These are phyloP conservation scores for Lasioglossum figueresi DNA, from an alignment of 2,888 invertebrate genomes.

Conservation along the genomic window DNA sequence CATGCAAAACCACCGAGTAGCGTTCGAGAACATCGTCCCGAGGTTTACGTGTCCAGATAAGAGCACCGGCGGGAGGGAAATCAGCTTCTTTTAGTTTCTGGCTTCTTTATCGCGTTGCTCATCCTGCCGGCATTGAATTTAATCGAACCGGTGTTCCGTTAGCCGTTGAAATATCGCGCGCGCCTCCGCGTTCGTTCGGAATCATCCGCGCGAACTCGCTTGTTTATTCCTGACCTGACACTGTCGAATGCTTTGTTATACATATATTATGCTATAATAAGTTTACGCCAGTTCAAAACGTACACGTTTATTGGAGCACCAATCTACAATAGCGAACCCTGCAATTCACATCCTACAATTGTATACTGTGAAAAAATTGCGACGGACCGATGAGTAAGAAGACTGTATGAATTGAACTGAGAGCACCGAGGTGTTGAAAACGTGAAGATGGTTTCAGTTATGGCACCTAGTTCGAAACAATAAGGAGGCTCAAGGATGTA, in stretches of 20 bases:
- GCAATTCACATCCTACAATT: no score
- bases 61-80: background rate
- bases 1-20: background rate
- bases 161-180: constrained; percentile 55
- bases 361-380: no score
- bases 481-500: no score
- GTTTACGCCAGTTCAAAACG: no score
- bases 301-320: no score
- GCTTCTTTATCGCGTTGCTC: constrained; percentile 34
- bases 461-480: no score
- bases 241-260: background rate
- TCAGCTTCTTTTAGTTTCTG: constrained; percentile 6
- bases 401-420: no score
- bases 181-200: constrained; percentile 46
- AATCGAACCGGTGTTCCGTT: constrained; percentile 64
- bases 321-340: no score
- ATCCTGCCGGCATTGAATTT: constrained; percentile 49
- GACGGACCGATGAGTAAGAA: no score
- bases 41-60: constrained; percentile 52
- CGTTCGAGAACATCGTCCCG: constrained; percentile 24
- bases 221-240: background rate
- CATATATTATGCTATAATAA: no score
- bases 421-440: no score
- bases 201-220: background rate
- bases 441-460: no score